Percentiles rank a stretch among this genome's conserved stretches.
phyloP scores from a whole-genome alignment of 2,113 vertebrate genomes.

The Tursiops truncatus region DNA sequence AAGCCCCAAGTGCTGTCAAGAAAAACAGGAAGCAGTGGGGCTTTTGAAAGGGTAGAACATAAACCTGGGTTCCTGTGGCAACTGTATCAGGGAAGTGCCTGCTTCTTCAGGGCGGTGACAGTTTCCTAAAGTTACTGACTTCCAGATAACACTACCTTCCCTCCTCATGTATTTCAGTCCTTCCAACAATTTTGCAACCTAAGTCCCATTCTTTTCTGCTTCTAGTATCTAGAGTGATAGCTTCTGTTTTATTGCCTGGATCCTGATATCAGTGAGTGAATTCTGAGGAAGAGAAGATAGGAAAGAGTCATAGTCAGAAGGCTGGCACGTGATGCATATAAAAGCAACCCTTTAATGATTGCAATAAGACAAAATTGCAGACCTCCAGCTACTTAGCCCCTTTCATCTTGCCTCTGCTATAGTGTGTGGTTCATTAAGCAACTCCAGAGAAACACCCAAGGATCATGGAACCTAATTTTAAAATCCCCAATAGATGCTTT shows the following conservation, averaged over 20 bases:
- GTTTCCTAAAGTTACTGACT: background rate
- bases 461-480: background rate
- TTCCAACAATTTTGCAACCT: background rate
- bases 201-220: background rate
- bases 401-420: background rate
- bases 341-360: background rate
- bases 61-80: background rate
- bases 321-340: accelerated
- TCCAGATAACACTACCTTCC: background rate
- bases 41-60: background rate
- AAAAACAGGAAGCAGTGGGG: background rate
- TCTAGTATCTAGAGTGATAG: background rate
- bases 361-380: background rate
- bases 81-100: background rate
- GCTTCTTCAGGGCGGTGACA: background rate
- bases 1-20: background rate
- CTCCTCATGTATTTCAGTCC: background rate
- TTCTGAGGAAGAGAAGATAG: background rate
- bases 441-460: background rate
- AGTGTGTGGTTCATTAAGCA: background rate
- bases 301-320: background rate
- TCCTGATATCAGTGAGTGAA: background rate
- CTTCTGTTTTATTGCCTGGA: background rate
- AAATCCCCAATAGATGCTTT: background rate
- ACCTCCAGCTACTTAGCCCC: background rate